Percentiles rank a stretch among this genome's conserved stretches.
These are phyloP conservation scores for Ceratosolen solmsi DNA, from an alignment of 1,140 invertebrate species.

Conservation along the genomic window DNA sequence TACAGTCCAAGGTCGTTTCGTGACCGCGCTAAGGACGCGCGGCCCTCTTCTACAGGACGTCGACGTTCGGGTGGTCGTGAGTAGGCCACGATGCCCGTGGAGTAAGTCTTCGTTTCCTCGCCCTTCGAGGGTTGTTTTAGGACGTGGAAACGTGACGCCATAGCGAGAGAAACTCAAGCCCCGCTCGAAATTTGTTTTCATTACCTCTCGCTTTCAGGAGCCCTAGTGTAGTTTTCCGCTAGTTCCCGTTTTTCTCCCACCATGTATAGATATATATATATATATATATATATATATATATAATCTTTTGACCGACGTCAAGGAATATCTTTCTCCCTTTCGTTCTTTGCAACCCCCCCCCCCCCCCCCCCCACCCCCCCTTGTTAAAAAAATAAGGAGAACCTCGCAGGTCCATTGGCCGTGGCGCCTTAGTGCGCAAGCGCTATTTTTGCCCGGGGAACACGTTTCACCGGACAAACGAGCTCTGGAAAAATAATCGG, in stretches of 20 bases:
- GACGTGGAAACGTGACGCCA: conserved; percentile 47
- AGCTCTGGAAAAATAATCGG: conserved; percentile 60
- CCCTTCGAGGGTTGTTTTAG: conserved; percentile 58
- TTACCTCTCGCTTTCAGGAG: conserved; percentile 15
- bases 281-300: background rate
- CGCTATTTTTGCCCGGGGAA: conserved; percentile 50
- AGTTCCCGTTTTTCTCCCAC: no score
- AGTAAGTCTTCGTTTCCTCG: no score
- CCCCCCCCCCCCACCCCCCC: background rate
- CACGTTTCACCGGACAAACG: conserved; percentile 56
- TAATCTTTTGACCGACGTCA: conserved; percentile 56
- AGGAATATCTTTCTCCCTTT: background rate
- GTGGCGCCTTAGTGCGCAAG: conserved; percentile 15
- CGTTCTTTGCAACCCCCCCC: background rate
- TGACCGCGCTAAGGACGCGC: conserved; percentile 24
- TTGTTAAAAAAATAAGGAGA: conserved; percentile 59
- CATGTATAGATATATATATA: no score
- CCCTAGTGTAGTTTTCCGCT: no score
- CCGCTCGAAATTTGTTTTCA: conserved; percentile 31
- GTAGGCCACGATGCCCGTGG: no score
- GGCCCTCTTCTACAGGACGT: no score
- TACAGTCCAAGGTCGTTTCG: background rate
- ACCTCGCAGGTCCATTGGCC: background rate
- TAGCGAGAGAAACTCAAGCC: conserved; percentile 39
- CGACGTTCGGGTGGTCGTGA: no score